Conservation (phyloP, 2,797 vertebrate species). For the Carapus acus region DNA sequence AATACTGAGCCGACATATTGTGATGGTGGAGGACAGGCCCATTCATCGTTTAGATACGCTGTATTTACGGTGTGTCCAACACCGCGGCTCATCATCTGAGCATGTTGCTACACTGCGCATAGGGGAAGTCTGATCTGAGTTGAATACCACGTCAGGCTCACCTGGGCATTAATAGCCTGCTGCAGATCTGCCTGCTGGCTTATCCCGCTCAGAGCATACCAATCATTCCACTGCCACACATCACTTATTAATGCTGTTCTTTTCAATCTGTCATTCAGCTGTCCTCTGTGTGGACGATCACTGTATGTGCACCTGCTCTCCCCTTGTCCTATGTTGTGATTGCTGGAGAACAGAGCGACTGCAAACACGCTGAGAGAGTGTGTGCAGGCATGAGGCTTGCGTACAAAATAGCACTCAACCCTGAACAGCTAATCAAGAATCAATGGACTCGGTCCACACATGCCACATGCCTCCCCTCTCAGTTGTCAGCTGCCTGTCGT, state of each 20-base stretch:
- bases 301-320: constrained; percentile 51
- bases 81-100: background rate
- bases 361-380: background rate
- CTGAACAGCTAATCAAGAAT: constrained; percentile 18
- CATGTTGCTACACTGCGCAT: too few species aligned
- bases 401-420: too few species aligned
- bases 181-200: constrained; percentile 24
- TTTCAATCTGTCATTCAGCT: constrained; percentile 51
- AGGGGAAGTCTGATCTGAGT: constrained; percentile 22
- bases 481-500: constrained; percentile 3
- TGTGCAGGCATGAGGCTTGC: constrained; percentile 2
- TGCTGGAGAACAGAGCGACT: constrained; percentile 25
- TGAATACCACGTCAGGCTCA: constrained; percentile 47
- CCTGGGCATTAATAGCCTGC: constrained; percentile 29
- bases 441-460: constrained; percentile 11
- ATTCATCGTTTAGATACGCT: constrained; percentile 29
- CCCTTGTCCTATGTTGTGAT: constrained; percentile 31
- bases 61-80: constrained; percentile 37
- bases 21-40: constrained; percentile 10
- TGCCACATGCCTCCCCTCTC: constrained; percentile 2
- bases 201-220: constrained; percentile 34
- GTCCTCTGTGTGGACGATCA: constrained; percentile 41
- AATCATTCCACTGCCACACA: constrained; percentile 31
- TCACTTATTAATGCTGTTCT: constrained; percentile 42
- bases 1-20: constrained; percentile 9